Base-by-base conservation (phyloP, 2,113 vertebrate genomes). In the Indicator indicator region DNA sequence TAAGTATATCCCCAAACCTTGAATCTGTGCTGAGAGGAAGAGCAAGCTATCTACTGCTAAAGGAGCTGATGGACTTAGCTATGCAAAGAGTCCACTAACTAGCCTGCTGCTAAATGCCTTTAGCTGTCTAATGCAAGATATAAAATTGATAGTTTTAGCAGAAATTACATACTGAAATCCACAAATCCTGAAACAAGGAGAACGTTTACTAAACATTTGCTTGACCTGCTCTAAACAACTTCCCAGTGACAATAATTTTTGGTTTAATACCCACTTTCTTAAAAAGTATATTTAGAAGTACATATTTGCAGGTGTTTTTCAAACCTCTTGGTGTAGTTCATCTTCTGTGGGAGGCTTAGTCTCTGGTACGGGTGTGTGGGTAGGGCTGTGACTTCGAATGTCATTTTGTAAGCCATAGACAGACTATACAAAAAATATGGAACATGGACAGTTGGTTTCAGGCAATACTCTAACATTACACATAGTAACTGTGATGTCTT, bases 401-500 rank as follows among this genome's bases (percentile, higher is more conserved):
- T 99, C 99, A 8, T 99, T 99, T 98, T 99, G 99, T 97, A 99
- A 98, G 95, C 99, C 99, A 83, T 99, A 99, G 95, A 99, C 99
- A 94, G 99, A 99, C 99, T 99, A 33, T 5, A 75, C 36, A 82
- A 92, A 96, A 91, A 96, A 97, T 9, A 87, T 2, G 38, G 89
- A 91, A 94, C 23, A 96, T 84, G 38, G 48, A 81, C 4, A 70
- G 91, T 54, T 97, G 52, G 44, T 75, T 64, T 87, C 80, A 89
- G 63, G 68, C 40, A 72, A 12, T 42, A 67, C 33, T 58, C 54
- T 59, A 64, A 52, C 5, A 69, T 28, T 44, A 55, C 23, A 8
- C 12, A 50, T 1, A 83, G 7, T 42, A 84, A 75, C 5, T 48
- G 16, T 48, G 28, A 59, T 2, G 3, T 9, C 65, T 88, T n/a